Percentiles rank a stretch among this genome's conserved stretches.
Evolutionary conservation across 2,113 vertebrate genomes (phyloP).

Genomic region (Salvelinus sp.): DNA sequence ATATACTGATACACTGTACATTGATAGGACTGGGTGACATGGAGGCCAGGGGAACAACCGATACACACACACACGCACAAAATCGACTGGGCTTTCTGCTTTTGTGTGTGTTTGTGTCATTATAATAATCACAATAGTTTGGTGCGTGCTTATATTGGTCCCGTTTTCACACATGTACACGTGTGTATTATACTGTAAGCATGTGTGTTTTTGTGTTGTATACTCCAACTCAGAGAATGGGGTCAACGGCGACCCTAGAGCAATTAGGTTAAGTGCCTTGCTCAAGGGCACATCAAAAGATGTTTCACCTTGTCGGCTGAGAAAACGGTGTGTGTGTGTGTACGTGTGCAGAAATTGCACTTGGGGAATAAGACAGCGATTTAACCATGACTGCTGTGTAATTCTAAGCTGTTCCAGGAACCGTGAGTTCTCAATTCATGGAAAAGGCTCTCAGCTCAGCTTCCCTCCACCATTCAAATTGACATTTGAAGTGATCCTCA

Average conservation of each 20-base stretch:
- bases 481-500: conserved; percentile 70
- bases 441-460: conserved; percentile 58
- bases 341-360: not conserved
- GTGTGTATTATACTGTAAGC: too few relatives aligned
- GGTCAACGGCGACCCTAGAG: too few relatives aligned
- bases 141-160: too few relatives aligned
- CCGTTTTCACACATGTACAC: too few relatives aligned
- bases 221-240: too few relatives aligned
- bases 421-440: conserved; percentile 49
- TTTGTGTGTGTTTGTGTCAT: not conserved
- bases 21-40: not conserved
- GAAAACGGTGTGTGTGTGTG: not conserved
- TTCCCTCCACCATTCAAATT: conserved; percentile 63
- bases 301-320: too few relatives aligned
- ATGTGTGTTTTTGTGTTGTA: too few relatives aligned
- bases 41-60: not conserved
- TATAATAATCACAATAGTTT: too few relatives aligned
- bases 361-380: conserved; percentile 44
- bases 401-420: conserved; percentile 46
- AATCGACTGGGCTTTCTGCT: not conserved
- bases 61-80: not conserved
- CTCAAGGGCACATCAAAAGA: too few relatives aligned
- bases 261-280: too few relatives aligned
- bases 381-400: conserved; percentile 48
- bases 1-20: not conserved